phyloP scores from a whole-genome alignment of 2,113 vertebrate species.

The Eretmodus cyanostictus region DNA sequence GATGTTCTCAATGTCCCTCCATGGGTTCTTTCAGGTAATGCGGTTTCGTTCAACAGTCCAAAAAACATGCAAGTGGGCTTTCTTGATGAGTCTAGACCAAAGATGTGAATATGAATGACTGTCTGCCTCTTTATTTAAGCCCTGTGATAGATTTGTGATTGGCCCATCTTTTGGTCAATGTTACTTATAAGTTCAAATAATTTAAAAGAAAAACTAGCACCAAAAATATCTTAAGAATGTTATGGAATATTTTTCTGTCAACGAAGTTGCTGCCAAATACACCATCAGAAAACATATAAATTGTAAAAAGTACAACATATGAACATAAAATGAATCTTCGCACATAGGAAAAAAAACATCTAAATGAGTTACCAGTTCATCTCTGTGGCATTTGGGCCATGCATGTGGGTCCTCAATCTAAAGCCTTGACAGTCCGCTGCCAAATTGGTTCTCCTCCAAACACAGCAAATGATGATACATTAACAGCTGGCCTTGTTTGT shows the following conservation, averaged over 20 bases:
- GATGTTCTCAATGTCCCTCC: not conserved
- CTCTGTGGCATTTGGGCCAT: not conserved
- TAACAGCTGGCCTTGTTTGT: not conserved
- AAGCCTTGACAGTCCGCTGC: not conserved
- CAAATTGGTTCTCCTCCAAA: not conserved
- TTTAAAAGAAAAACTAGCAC: not conserved
- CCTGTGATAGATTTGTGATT: not conserved
- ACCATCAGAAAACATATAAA: not conserved
- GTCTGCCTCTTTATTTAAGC: not conserved
- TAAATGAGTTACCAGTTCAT: not conserved
- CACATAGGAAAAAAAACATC: not conserved
- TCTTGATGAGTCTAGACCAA: not conserved
- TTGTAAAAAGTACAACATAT: not conserved
- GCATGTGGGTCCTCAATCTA: not conserved
- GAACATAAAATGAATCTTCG: not conserved
- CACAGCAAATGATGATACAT: not conserved
- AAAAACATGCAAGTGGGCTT: not conserved
- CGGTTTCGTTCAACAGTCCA: not conserved
- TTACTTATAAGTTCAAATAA: not conserved
- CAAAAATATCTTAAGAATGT: not conserved
- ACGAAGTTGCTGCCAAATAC: not conserved
- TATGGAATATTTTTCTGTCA: not conserved
- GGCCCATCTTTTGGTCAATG: not conserved
- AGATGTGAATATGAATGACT: not conserved
- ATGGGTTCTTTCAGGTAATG: not conserved